Base-by-base conservation (phyloP, 2,113 vertebrate genomes). In the Anser cygnoides region DNA sequence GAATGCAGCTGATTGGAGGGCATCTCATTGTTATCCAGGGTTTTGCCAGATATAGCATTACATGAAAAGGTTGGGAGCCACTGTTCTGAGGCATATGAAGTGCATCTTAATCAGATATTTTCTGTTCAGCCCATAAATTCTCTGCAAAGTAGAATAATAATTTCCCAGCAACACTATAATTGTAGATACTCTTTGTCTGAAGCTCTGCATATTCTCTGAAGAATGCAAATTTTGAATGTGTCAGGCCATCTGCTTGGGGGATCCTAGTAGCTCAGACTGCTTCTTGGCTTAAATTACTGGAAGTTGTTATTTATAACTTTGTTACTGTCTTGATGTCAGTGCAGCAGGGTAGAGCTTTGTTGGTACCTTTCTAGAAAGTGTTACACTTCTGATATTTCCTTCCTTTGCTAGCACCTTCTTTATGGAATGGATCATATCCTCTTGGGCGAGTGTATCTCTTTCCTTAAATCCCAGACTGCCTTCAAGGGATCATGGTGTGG, bases 221-320 rank as follows among this genome's bases (percentile, higher is more conserved):
- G 75, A 84, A 29, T 75, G 82, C 41, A 22, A 6, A 3, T 62
- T 90, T 88, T 73, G 29, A 92, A 52, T n/a, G 44, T 35, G 66
- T 90, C 79, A 84, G 54, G 86, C 87, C 92, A 96, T 87, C 93
- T 97, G 87, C 77, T 23, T 92, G 39, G 91, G 90, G 80, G 88
- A 93, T 94, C 85, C 90, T 91, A 91, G 77, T 73, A 94, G 83
- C 84, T 91, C 62, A 84, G 50, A 33, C 87, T 95, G 93, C 77
- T 95, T 84, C 61, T 6, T 94, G 82, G 54, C 71, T 96, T 90
- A 89, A 79, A 57, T 90, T 96, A 37, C 59, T 65, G 79, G 17
- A 59, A 68, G 70, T 52, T 72, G 22, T 84, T 97, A 77, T 94
- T 97, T 95, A 83, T 89, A 84, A 94, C 71, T 96, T 76, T 89